Percentiles rank a stretch among this genome's conserved stretches.
Conservation (phyloP, 2,888 invertebrate genomes). For the Trilocha varians region DNA sequence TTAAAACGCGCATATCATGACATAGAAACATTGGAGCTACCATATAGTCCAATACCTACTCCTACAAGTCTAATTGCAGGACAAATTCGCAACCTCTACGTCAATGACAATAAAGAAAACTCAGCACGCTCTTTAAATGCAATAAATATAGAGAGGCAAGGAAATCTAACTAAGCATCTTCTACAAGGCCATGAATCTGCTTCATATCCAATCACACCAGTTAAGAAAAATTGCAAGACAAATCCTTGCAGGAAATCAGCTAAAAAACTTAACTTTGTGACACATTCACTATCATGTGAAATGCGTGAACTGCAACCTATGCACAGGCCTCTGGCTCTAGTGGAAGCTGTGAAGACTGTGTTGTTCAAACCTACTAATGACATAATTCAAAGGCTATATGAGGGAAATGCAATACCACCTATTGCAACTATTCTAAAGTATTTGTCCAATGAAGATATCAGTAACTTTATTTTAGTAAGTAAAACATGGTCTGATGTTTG, state of each 20-base stretch:
- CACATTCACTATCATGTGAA: conserved; percentile 53
- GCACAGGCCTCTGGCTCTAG: conserved; percentile 21
- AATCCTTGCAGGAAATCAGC: conserved; percentile 45
- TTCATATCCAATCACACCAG: conserved; percentile 54
- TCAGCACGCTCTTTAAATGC: conserved; percentile 6
- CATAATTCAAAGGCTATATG: conserved; percentile 46
- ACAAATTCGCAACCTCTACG: conserved; percentile 48
- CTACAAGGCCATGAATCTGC: conserved; percentile 21
- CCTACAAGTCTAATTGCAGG: conserved; percentile 59
- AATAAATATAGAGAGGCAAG: conserved; percentile 5
- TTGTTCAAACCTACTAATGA: conserved; percentile 51
- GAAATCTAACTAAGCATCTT: conserved; percentile 3
- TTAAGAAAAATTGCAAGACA: conserved; percentile 49
- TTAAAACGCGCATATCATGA: conserved; percentile 46
- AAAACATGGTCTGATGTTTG: conserved; percentile 47
- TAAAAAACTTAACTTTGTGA: conserved; percentile 48
- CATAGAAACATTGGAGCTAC: conserved; percentile 24
- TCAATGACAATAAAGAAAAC: conserved; percentile 44
- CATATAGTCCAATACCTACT: conserved; percentile 33
- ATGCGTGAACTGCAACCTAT: conserved; percentile 35
- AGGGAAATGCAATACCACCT: conserved; percentile 37
- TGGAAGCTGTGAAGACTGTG: conserved; percentile 25
- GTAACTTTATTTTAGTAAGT: conserved; percentile 53
- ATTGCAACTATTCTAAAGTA: conserved; percentile 48
- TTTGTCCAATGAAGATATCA: conserved; percentile 51